A percentile compares a stretch with the other conserved stretches of the same genome.
phyloP scores from a whole-genome alignment of 2,888 invertebrate genomes.

The Unio pictorum region DNA sequence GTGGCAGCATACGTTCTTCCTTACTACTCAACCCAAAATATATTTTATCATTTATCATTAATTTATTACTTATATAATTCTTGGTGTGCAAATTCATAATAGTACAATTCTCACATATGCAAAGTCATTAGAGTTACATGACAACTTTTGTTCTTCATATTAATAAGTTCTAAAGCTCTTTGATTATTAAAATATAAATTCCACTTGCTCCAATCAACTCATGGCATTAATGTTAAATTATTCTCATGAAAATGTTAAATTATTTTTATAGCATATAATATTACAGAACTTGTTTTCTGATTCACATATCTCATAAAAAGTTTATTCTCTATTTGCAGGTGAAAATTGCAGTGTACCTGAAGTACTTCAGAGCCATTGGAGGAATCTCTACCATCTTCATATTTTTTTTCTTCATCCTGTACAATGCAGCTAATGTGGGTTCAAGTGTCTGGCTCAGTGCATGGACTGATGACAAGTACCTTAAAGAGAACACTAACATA shows the following conservation, averaged over 20 bases:
- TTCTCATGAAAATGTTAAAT: neutral
- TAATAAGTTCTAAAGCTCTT: too few species aligned
- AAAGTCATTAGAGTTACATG: too few species aligned
- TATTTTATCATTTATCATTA: too few species aligned
- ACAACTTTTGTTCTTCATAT: too few species aligned
- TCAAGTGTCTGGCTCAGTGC: conserved; percentile 66
- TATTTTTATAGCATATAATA: neutral
- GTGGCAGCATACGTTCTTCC: too few species aligned
- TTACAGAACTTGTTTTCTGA: neutral
- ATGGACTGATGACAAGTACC: conserved; percentile 67
- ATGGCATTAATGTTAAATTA: neutral
- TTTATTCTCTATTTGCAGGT: conserved; percentile 74
- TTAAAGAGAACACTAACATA: conserved; percentile 40
- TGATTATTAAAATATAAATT: too few species aligned
- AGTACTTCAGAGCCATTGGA: conserved; percentile 87
- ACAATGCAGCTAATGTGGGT: conserved; percentile 57
- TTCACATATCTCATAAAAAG: neutral
- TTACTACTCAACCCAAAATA: too few species aligned
- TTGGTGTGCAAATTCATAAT: too few species aligned
- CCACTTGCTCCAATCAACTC: too few species aligned
- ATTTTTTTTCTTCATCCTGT: conserved; percentile 74
- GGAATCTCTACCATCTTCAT: conserved; percentile 83
- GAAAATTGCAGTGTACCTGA: conserved; percentile 89
- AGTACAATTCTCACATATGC: too few species aligned
- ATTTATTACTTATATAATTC: too few species aligned